Conservation (phyloP, 53 echinoderm and acorn worm genomes). For the Zoroaster sp. region DNA sequence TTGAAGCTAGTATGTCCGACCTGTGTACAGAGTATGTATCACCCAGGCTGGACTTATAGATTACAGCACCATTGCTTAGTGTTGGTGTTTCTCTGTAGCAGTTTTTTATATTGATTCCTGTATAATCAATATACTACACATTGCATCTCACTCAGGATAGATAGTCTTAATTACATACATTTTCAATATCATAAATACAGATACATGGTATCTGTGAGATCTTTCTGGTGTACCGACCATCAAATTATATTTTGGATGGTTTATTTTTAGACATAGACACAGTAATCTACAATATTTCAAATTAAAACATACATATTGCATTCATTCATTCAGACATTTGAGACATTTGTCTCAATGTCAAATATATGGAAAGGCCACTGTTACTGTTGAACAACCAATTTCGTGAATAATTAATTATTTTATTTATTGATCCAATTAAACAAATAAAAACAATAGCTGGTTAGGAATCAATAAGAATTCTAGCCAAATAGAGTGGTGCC, state of each 20-base stretch:
- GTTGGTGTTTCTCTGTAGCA: not conserved
- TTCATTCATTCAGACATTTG: no score
- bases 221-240: not conserved
- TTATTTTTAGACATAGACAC: not conserved
- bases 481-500: no score
- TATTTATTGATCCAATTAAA: not conserved
- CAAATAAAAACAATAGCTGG: not conserved
- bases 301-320: not conserved
- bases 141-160: not conserved
- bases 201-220: not conserved
- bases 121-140: slow-evolving; percentile 15
- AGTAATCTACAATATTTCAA: not conserved
- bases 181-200: not conserved
- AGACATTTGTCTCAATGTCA: no score
- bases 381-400: no score
- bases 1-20: not conserved
- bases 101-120: slow-evolving; percentile 27
- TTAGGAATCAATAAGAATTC: not conserved
- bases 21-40: not conserved
- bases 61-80: not conserved
- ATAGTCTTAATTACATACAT: slow-evolving; percentile 24
- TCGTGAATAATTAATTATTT: no score
- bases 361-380: no score
- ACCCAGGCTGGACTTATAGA: not conserved
- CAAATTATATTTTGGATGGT: not conserved